Evolutionary conservation across 2,888 invertebrate genomes (phyloP), one percentile per base, ranked within the genome.

Genomic region (Adela reaumurella): DNA sequence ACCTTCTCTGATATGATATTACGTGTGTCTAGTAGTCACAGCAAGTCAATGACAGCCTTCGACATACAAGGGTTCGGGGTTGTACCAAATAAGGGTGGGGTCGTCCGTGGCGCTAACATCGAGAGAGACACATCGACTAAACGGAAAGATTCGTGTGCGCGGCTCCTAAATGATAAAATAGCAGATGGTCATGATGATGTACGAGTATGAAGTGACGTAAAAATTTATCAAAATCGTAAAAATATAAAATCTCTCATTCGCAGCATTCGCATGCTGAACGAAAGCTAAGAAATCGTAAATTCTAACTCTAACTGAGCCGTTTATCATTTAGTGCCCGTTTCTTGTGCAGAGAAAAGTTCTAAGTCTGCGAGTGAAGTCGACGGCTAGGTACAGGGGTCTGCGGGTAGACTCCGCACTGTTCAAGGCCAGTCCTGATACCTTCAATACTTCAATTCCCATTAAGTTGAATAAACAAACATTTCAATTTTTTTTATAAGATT

Each of bases 111-210:
- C 55, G 62, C 70, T 72, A 73, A 74, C 76, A 73, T 68, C 67
- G 68, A 76, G 57, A 57, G 54, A 55, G 54, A 59, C 56, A 63
- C 60, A 69, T 8, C 3, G 35, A 35, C 3, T 14, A 14, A 35
- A 35, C 4, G 5, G 64, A 65, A 68, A 65, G 60, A 68, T 63
- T 57, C 17, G 17, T 20, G 62, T 65, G 62, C 59, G 58, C 68
- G 74, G 76, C 76, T 69, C 69, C 74, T 68, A 77, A 77, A 77
- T 74, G 76, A 76, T 76, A 76, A 74, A 74, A 61, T 70, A 70
- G 72, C 74, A 61, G 63, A 68, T 67, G 68, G 63, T 58, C 57
- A 16, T 43, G 14, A 47, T 24, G 24, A 47, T 14, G 18, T 16
- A 35, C n/a, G n/a, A n/a, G 20, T 16, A 24, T 24, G 24, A 44